Evolutionary conservation across 1,140 invertebrate species (phyloP), one percentile per base, ranked within the genome.

Genomic region (Apis dorsata): DNA sequence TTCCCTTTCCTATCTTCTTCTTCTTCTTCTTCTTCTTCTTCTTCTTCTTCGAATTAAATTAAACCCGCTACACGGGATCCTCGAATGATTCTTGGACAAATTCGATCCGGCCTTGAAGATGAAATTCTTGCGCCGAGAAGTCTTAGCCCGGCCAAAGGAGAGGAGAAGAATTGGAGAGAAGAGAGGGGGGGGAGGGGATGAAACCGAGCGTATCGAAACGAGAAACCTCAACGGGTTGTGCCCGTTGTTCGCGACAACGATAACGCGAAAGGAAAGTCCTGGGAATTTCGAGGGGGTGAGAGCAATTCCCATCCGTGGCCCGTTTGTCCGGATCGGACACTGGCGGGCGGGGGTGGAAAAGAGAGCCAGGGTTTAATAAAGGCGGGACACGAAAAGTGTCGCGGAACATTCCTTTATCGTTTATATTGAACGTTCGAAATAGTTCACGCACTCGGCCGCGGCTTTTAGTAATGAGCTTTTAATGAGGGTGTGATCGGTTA

Each of bases 401-500:
- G 44, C 28, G 70, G 81, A 83, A 83, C 86, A 87, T 87, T 88
- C 86, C 80, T 81, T 75, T 79, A 83, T 88, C 79, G 86, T 79
- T 78, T 34, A 34, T 34, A 88, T 75, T 70, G 77, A 86, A 81
- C 80, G 84, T 70, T 85, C 86, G 86, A 88, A 88, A 88, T 88
- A 88, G 84, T 88, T 88, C 34, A 81, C 78, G 84, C 83, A 88
- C 53, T 79, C 72, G 74, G 34, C 57, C 77, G 65, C 65, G 73
- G 34, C 34, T 34, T 34, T 34, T 4, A 34, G 82, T 83, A 88
- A 88, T 84, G 86, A 88, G 84, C 84, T 83, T 88, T 83, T 86
- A 88, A 88, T 85, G 86, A 88, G 80, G 69, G 60, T 62, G 77
- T 75, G 77, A 88, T 88, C 84, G 82, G 59, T 86, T 83, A 86